These are phyloP conservation scores for Anorthoa munda DNA, from an alignment of 2,888 invertebrate genomes.

Conservation along the genomic window DNA sequence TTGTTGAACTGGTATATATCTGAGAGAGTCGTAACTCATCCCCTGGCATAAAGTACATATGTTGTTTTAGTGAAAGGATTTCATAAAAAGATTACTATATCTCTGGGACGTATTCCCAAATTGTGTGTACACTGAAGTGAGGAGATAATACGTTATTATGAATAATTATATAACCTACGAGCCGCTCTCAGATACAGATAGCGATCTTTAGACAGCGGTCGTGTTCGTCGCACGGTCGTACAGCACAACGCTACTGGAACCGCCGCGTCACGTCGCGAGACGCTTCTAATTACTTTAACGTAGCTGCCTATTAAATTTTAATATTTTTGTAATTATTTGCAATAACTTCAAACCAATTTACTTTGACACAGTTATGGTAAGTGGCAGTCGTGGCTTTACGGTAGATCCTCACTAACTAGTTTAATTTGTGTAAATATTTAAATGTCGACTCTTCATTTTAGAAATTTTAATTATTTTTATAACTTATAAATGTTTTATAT, in stretches of 20 bases:
- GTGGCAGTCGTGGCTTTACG: conserved; percentile 19
- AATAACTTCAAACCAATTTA: not conserved
- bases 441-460: conserved; percentile 20
- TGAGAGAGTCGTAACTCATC: conserved; percentile 22
- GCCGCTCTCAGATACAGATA: conserved; percentile 79
- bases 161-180: conserved; percentile 83
- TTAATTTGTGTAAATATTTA: conserved; percentile 20
- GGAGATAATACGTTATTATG: conserved; percentile 80
- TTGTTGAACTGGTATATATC: conserved; percentile 22
- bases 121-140: conserved; percentile 49
- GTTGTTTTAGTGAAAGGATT: conserved; percentile 52
- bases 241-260: conserved; percentile 50
- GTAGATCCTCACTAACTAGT: not conserved
- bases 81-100: conserved; percentile 62
- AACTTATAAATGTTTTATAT: conserved; percentile 21
- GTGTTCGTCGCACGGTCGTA: conserved; percentile 67
- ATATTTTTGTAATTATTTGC: conserved; percentile 13
- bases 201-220: conserved; percentile 77
- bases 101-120: conserved; percentile 63
- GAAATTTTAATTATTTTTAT: conserved; percentile 1
- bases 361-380: conserved; percentile 41
- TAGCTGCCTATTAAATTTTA: not conserved
- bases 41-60: conserved; percentile 16
- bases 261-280: conserved; percentile 24
- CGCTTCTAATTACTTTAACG: conserved; percentile 33